Base-by-base conservation (phyloP, 1,140 invertebrate species). In the Fopius arisanus region DNA sequence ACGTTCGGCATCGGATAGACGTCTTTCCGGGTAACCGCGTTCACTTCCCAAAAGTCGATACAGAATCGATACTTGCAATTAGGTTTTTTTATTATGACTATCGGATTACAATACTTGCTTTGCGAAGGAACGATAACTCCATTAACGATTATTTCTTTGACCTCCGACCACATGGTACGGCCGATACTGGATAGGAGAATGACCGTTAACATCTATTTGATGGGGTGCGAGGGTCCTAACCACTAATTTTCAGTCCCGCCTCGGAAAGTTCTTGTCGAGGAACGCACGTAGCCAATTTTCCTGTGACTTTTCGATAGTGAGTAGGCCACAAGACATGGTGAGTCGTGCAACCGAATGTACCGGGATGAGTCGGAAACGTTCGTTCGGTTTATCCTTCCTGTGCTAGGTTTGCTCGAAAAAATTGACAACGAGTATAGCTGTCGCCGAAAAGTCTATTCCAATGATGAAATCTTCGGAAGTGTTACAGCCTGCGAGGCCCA, bases 21-120 rank as follows among this genome's bases (percentile, higher is more conserved):
- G 23, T 79, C 78, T 19, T 72, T 73, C 10, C 75, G 77, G 0
- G 85, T 89, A 0, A 85, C 74, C 0, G 21, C 21, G 77, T 90
- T 90, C 1, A 90, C 69, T 23, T 71, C 29, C 19, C 86, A 43
- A 70, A 83, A 89, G 77, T 90, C 89, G 0, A 90, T 75, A 77
- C 88, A 90, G 63, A 88, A 87, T 10, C 89, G 41, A 9, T 81
- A 6, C 67, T 77, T 12, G 14, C 82, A 83, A 68, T 89, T 85
- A 43, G 89, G 88, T 75, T 92, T 92, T 1, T 78, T 78, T 0
- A 90, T 85, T 43, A 90, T 37, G 0, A 91, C 83, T 0, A 89
- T 79, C 3, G 88, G 89, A 4, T 83, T 81, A 41, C 72, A 70
- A 78, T 78, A 82, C 0, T 74, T 28, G 41, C 76, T 79, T 9